Conservation (phyloP, 2,888 invertebrate species). For the Morpho deidamia region DNA sequence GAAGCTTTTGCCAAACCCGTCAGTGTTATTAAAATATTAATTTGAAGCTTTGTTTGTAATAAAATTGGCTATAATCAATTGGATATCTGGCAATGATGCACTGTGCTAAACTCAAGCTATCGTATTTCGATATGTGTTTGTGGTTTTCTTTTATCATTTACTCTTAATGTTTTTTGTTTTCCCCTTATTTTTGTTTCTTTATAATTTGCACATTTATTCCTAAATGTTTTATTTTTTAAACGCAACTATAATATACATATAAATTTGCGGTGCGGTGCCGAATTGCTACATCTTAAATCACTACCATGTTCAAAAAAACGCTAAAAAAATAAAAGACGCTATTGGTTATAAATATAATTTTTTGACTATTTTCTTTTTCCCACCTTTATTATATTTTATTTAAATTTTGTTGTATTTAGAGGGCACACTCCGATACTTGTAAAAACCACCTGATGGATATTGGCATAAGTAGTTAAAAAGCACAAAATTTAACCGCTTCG, state of each 20-base stretch:
- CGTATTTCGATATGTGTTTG: conserved; percentile 54
- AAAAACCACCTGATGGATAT: conserved; percentile 28
- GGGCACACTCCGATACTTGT: conserved; percentile 28
- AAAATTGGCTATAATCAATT: conserved; percentile 49
- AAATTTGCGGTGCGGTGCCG: conserved; percentile 28
- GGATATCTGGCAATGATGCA: conserved; percentile 63
- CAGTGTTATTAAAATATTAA: neutral
- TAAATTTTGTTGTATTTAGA: conserved; percentile 16
- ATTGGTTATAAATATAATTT: neutral
- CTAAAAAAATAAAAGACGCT: neutral
- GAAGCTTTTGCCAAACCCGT: no score
- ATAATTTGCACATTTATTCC: conserved; percentile 26
- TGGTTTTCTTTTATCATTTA: conserved; percentile 34
- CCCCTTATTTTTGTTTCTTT: conserved; percentile 28
- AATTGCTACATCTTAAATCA: neutral
- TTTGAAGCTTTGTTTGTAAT: conserved; percentile 57
- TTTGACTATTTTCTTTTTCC: neutral
- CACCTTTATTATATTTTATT: conserved; percentile 12
- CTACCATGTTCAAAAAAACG: no score
- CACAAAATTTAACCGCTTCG: conserved; percentile 28
- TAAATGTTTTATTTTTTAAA: conserved; percentile 18
- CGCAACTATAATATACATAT: no score
- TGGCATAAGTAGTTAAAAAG: conserved; percentile 26
- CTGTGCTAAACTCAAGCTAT: conserved; percentile 63
- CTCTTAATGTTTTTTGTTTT: conserved; percentile 30